A percentile compares a stretch with the other conserved stretches of the same genome.
Evolutionary conservation across 2,113 vertebrate genomes (phyloP).

Genomic region (Pipra filicauda): DNA sequence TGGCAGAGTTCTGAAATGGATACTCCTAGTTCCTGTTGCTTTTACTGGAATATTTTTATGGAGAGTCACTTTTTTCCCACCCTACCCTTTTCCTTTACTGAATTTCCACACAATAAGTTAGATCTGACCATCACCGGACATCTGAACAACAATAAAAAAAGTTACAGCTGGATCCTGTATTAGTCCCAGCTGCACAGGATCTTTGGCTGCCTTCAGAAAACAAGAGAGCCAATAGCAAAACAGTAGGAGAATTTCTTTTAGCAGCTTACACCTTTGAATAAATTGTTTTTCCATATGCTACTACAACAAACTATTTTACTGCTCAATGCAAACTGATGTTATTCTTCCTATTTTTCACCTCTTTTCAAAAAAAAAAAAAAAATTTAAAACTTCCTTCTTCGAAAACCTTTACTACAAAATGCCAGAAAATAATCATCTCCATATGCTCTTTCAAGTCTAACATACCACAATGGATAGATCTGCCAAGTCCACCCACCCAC

Average conservation of each 20-base stretch:
- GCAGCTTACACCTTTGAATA: conserved; percentile 5
- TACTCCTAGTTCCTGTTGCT: conserved; percentile 71
- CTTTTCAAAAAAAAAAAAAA: background rate
- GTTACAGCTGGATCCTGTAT: conserved; percentile 73
- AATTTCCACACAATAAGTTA: conserved; percentile 76
- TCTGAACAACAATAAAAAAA: conserved; percentile 65
- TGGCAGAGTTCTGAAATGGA: conserved; percentile 58
- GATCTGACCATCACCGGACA: conserved; percentile 69
- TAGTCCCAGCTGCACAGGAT: conserved; percentile 63
- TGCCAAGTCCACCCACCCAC: conserved; percentile 67
- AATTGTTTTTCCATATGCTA: background rate
- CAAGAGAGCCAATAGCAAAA: background rate
- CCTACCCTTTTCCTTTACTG: conserved; percentile 77
- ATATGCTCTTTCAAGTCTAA: conserved; percentile 62
- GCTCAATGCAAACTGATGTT: background rate
- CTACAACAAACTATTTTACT: conserved; percentile 3
- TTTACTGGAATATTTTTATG: conserved; percentile 70
- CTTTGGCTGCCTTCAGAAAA: conserved; percentile 19
- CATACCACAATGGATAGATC: conserved; percentile 8
- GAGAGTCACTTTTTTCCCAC: conserved; percentile 77
- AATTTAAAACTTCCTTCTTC: background rate
- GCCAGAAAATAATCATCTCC: conserved; percentile 69
- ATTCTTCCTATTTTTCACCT: conserved; percentile 32
- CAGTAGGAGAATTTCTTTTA: conserved; percentile 22
- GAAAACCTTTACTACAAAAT: conserved; percentile 59